Evolutionary conservation across 2,113 vertebrate genomes (phyloP), one percentile per base, ranked within the genome.

Genomic region (Poeciliopsis occidentalis): DNA sequence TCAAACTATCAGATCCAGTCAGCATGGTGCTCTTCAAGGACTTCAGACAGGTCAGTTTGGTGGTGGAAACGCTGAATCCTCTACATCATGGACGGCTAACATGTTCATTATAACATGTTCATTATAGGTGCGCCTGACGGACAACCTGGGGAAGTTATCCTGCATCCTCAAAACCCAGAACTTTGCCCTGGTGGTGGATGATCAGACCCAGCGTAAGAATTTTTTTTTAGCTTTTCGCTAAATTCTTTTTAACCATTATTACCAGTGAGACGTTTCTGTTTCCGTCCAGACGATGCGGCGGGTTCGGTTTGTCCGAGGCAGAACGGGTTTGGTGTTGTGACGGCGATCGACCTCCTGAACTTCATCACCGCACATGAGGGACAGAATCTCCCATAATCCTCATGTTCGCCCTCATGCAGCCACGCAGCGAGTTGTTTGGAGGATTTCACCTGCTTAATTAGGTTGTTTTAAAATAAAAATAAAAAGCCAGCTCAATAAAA

Each of bases 101-200:
- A n/a, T 15, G 19, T 64, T 64, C 24, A 24, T 64, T 19, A 10
- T 4, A 71, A 73, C 70, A 1, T 27, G 1, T 27, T 10, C n/a
- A n/a, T n/a, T n/a, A n/a, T 69, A 87, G 97, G 92, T 98, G 69
- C 89, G 34, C 63, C 90, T 95, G 84, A 94, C 88, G 0, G 96
- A 97, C 91, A 93, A 90, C 15, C 83, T 98, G 92, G 96, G 95
- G 69, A 93, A 83, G 15, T 94, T 98, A 27, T 97, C 96, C 0
- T 93, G 84, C 26, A 93, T 97, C 84, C 94, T 98, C 78, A 94
- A 97, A 90, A 94, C 69, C 0, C 94, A 96, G 29, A 94, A 95
- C 81, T 97, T 97, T 32, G 96, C 95, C 47, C 89, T 97, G 67
- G 96, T 98, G 87, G 91, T 97, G 27, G 95, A 96, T 0, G 94